Percentiles rank a stretch among this genome's conserved stretches.
Evolutionary conservation across 2,797 vertebrate species (phyloP).

Genomic region (Pelodytes ibericus): DNA sequence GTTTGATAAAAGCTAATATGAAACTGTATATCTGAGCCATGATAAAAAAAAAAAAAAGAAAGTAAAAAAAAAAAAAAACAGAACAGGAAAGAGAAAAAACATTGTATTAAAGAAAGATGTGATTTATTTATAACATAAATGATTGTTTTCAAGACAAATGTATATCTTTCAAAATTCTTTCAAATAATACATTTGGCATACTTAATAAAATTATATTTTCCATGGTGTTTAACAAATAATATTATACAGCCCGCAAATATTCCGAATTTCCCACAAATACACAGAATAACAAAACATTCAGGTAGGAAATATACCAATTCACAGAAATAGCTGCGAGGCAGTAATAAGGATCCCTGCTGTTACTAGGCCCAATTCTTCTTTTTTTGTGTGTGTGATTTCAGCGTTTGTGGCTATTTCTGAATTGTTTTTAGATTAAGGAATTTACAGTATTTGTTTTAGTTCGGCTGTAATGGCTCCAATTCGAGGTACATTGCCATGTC

Average conservation of each 20-base stretch:
- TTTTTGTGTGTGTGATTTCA: conserved; percentile 53
- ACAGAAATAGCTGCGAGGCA: conserved; percentile 41
- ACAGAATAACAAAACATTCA: conserved; percentile 4
- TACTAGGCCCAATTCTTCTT: conserved; percentile 9
- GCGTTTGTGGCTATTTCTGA: conserved; percentile 42
- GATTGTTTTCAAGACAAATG: background rate
- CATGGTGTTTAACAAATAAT: too few species aligned
- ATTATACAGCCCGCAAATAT: too few species aligned
- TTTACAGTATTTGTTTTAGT: conserved; percentile 39
- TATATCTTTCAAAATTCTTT: too few species aligned
- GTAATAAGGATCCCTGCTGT: conserved; percentile 45
- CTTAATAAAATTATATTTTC: too few species aligned
- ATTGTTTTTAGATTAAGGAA: conserved; percentile 43
- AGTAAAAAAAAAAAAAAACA: background rate
- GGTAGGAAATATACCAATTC: conserved; percentile 20
- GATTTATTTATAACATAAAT: conserved; percentile 7
- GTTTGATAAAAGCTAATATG: conserved; percentile 35
- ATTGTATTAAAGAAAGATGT: conserved; percentile 4
- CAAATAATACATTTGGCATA: too few species aligned
- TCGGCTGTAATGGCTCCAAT: conserved; percentile 33
- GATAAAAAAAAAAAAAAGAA: conserved; percentile 5
- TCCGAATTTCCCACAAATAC: conserved; percentile 12
- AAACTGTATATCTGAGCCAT: conserved; percentile 30
- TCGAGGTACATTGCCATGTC: conserved; percentile 12
- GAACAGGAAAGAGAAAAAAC: background rate